Percentiles rank a stretch among this genome's conserved stretches.
Evolutionary conservation across 2,888 invertebrate genomes (phyloP).

Genomic region (Himalopsyche anomala): DNA sequence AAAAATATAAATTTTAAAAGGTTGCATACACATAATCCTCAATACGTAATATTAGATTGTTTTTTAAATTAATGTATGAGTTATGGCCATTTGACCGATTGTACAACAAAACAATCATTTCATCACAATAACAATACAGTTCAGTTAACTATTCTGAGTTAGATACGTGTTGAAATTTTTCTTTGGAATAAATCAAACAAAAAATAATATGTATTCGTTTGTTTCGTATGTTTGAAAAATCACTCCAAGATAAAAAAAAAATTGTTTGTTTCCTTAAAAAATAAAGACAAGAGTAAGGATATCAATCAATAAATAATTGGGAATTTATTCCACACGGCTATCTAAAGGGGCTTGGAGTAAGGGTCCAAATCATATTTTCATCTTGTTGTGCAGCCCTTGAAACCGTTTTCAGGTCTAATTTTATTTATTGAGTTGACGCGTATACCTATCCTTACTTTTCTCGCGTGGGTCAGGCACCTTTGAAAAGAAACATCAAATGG

Average conservation of each 20-base stretch:
- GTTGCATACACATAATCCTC: too few species aligned
- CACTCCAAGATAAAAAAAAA: not conserved
- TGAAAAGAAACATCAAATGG: not conserved
- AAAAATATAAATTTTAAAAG: too few species aligned
- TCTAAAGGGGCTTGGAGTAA: not conserved
- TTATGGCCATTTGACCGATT: too few species aligned
- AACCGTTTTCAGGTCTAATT: constrained; percentile 24
- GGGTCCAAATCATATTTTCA: not conserved
- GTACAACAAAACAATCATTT: too few species aligned
- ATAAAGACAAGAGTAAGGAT: not conserved
- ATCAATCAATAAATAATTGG: not conserved
- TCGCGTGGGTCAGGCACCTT: not conserved
- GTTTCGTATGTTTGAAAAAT: too few species aligned
- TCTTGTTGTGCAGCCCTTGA: not conserved
- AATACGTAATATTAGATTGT: too few species aligned
- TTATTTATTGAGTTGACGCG: constrained; percentile 6
- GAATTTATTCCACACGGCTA: not conserved
- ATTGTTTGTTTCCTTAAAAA: not conserved
- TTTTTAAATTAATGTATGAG: too few species aligned
- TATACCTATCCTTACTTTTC: not conserved
- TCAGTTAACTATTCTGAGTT: too few species aligned
- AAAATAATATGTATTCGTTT: too few species aligned
- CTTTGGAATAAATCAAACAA: too few species aligned
- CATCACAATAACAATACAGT: too few species aligned
- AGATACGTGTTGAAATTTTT: too few species aligned